A percentile compares a stretch with the other conserved stretches of the same genome.
These are phyloP conservation scores for Conistra vaccinii DNA, from an alignment of 2,888 invertebrate species.

Conservation along the genomic window DNA sequence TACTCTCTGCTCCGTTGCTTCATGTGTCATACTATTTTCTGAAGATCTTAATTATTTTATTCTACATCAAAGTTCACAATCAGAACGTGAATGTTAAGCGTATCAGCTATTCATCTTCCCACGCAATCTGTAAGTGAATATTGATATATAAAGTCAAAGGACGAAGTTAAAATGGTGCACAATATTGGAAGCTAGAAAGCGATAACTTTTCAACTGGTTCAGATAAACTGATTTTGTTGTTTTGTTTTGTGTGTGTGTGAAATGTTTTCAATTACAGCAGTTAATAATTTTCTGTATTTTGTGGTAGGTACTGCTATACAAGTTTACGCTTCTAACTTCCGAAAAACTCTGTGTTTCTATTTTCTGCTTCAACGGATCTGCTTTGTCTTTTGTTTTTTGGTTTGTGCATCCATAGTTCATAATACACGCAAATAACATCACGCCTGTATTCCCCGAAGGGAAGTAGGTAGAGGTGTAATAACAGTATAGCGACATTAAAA, in stretches of 20 bases:
- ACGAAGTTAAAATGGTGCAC: constrained; percentile 5
- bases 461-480: neutral
- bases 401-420: neutral
- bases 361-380: neutral
- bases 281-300: neutral
- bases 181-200: neutral
- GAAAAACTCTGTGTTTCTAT: neutral
- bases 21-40: neutral
- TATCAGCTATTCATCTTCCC: constrained; percentile 23
- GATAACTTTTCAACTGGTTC: neutral
- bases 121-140: constrained; percentile 31
- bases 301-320: neutral
- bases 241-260: neutral
- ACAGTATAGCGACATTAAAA: too few species aligned
- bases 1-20: neutral
- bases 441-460: neutral
- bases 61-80: constrained; percentile 17
- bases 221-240: neutral
- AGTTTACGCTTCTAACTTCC: neutral
- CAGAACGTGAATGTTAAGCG: constrained; percentile 13
- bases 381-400: neutral
- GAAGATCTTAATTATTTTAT: constrained; percentile 8
- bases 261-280: neutral
- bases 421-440: neutral
- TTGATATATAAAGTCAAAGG: constrained; percentile 28